A percentile compares a stretch with the other conserved stretches of the same genome.
Conservation (phyloP, 2,113 vertebrate genomes). For the Catharus bicknelli region DNA sequence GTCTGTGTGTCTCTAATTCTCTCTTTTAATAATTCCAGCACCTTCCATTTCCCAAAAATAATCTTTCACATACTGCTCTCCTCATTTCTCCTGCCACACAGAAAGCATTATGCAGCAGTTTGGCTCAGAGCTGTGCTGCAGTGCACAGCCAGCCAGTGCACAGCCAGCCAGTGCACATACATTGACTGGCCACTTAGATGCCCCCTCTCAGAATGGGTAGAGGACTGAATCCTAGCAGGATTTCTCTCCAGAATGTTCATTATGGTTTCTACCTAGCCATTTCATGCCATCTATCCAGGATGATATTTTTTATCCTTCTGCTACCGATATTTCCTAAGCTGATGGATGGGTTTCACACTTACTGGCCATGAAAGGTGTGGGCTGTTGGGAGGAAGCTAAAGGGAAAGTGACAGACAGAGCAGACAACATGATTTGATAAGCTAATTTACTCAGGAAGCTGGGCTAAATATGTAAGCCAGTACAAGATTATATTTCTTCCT, state of each 20-base stretch:
- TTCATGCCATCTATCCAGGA: not conserved
- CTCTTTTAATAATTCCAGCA: not conserved
- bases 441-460: slow-evolving; percentile 11
- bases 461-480: not conserved
- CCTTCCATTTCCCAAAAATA: not conserved
- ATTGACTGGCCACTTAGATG: not conserved
- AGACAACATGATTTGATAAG: slow-evolving; percentile 9
- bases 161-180: not conserved
- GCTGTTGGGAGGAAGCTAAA: not conserved
- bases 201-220: not conserved
- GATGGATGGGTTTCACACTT: slow-evolving; percentile 41
- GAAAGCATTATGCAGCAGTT: not conserved
- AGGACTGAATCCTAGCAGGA: not conserved
- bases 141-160: not conserved
- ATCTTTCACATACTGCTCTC: not conserved
- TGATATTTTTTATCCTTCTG: not conserved
- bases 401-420: not conserved
- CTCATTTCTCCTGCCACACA: not conserved
- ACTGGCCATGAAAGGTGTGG: slow-evolving; percentile 15
- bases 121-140: not conserved
- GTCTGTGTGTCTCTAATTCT: not conserved
- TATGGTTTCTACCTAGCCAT: not conserved
- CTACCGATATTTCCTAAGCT: not conserved
- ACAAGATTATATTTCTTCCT: not conserved
- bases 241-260: not conserved